Conservation (phyloP, 2,888 invertebrate genomes). For the Rhogogaster chlorosoma region DNA sequence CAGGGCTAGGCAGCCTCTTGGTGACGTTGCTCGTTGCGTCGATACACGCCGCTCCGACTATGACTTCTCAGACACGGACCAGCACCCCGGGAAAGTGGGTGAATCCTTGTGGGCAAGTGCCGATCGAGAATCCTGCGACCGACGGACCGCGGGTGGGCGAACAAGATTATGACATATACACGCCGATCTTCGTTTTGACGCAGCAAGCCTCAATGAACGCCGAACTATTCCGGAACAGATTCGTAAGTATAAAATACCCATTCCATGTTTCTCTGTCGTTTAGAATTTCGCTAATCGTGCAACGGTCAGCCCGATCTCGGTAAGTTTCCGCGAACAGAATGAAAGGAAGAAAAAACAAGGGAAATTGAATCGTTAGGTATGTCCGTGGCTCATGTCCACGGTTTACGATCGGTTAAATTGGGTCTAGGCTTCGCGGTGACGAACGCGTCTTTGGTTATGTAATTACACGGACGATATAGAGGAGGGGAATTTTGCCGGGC, state of each 20-base stretch:
- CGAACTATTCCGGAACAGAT: constrained; percentile 76
- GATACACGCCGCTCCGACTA: constrained; percentile 72
- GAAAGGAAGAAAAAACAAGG: background rate
- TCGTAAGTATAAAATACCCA: constrained; percentile 76
- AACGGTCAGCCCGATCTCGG: background rate
- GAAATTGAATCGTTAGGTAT: background rate
- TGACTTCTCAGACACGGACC: constrained; percentile 70
- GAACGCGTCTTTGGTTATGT: constrained; percentile 61
- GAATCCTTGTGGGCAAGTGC: constrained; percentile 78
- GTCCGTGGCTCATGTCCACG: background rate
- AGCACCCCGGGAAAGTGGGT: constrained; percentile 78
- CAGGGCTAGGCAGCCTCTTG: constrained; percentile 74
- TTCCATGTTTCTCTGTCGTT: background rate
- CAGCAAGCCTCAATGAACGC: constrained; percentile 77
- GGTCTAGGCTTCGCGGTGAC: constrained; percentile 15
- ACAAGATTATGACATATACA: constrained; percentile 75
- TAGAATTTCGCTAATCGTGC: background rate
- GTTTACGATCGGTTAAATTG: constrained; percentile 4
- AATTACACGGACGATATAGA: constrained; percentile 31
- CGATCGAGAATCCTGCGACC: constrained; percentile 64
- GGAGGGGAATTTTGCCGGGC: constrained; percentile 6
- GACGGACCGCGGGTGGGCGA: constrained; percentile 69
- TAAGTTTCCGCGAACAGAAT: background rate
- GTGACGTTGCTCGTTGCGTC: constrained; percentile 69
- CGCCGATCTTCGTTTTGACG: constrained; percentile 77